These are phyloP conservation scores for Siniperca scherzeri DNA, from an alignment of 2,797 vertebrate species.

Conservation along the genomic window DNA sequence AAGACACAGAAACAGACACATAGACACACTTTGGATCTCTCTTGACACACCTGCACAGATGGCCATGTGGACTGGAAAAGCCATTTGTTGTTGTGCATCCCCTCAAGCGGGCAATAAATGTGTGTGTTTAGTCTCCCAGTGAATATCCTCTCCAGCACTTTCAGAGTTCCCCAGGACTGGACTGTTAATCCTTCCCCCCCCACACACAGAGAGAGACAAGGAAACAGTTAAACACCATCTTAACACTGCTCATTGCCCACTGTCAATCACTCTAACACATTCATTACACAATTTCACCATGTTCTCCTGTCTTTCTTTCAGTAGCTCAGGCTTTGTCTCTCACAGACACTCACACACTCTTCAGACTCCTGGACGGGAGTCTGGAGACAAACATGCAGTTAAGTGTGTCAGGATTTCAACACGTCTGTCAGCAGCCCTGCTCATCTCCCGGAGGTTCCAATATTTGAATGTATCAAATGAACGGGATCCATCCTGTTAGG, in stretches of 20 bases:
- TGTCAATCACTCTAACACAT: constrained; percentile 6
- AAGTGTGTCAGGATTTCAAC: constrained; percentile 50
- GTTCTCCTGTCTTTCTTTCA: background rate
- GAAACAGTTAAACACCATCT: constrained; percentile 15
- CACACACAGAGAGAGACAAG: background rate
- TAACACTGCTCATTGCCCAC: background rate
- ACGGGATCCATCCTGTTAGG: constrained; percentile 30
- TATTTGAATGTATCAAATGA: constrained; percentile 46
- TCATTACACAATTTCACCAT: constrained; percentile 9
- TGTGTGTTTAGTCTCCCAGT: constrained; percentile 51
- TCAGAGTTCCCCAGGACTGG: constrained; percentile 25
- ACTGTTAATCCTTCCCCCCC: constrained; percentile 32
- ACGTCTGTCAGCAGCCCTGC: constrained; percentile 58
- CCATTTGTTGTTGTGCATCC: constrained; percentile 55
- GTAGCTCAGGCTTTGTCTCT: constrained; percentile 10
- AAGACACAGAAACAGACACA: constrained; percentile 24
- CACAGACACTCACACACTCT: background rate
- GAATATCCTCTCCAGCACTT: constrained; percentile 47
- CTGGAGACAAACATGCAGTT: constrained; percentile 52
- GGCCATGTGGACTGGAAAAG: constrained; percentile 54
- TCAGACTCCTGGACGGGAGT: constrained; percentile 25
- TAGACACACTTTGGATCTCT: constrained; percentile 22
- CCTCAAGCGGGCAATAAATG: constrained; percentile 60
- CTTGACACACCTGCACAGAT: constrained; percentile 42
- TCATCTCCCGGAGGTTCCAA: constrained; percentile 46